Evolutionary conservation across 2,888 invertebrate genomes (phyloP).

Genomic region (Spisula solida): DNA sequence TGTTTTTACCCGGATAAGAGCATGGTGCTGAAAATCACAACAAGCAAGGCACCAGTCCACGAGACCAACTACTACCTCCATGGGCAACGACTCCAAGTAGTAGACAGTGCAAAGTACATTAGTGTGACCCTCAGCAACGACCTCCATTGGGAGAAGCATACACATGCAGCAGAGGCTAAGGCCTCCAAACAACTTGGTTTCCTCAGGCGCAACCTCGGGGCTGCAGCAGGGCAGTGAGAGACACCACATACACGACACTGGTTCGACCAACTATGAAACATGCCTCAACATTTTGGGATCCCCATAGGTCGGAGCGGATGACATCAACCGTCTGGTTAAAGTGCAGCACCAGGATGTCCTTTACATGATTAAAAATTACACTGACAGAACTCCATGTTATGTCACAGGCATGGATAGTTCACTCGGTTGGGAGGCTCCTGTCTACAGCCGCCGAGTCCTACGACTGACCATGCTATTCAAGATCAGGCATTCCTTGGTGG

Average conservation of each 20-base stretch:
- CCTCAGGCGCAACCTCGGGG: slow-evolving; percentile 35
- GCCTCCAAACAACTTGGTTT: slow-evolving; percentile 38
- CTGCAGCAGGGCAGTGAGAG: neutral
- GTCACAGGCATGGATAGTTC: no score
- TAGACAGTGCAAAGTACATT: slow-evolving; percentile 42
- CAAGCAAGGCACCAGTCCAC: neutral
- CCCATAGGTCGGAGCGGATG: no score
- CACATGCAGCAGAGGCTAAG: slow-evolving; percentile 20
- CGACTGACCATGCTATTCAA: neutral
- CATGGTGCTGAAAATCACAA: slow-evolving; percentile 32
- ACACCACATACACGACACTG: neutral
- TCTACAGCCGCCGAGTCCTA: neutral
- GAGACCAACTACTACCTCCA: slow-evolving; percentile 45
- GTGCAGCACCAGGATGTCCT: no score
- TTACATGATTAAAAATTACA: no score
- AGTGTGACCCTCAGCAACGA: slow-evolving; percentile 43
- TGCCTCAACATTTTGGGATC: no score
- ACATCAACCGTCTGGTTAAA: neutral
- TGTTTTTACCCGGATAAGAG: no score
- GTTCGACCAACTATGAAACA: neutral
- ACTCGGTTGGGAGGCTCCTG: no score
- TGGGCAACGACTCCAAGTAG: slow-evolving; percentile 24
- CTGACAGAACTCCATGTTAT: no score
- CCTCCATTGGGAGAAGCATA: slow-evolving; percentile 32
- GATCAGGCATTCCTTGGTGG: neutral